Conservation (phyloP, 2,797 vertebrate genomes). For the Rhinella marina region DNA sequence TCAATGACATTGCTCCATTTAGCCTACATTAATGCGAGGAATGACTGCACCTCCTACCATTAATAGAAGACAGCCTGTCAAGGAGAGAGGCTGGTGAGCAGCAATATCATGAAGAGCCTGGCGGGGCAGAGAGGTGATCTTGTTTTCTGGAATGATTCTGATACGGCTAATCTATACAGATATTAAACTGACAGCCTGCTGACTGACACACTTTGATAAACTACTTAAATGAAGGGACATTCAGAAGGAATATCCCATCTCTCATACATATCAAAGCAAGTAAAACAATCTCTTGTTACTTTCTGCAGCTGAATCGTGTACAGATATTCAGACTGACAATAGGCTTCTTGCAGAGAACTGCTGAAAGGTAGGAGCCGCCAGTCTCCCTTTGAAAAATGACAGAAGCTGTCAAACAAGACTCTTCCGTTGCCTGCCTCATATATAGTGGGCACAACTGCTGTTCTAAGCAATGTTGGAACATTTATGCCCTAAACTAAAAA, state of each 20-base stretch:
- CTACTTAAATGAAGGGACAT: conserved; percentile 46
- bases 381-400: conserved; percentile 26
- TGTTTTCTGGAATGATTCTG: conserved; percentile 55
- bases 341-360: conserved; percentile 1
- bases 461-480: conserved; percentile 1
- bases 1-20: conserved; percentile 5
- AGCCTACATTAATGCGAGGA: conserved; percentile 27
- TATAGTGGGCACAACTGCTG: background rate
- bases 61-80: conserved; percentile 40
- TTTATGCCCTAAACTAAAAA: background rate
- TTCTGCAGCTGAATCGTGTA: conserved; percentile 28
- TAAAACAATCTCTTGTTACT: conserved; percentile 54
- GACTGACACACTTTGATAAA: conserved; percentile 56
- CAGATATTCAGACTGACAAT: conserved; percentile 45
- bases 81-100: conserved; percentile 9
- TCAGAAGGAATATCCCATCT: conserved; percentile 31
- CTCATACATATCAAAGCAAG: conserved; percentile 54
- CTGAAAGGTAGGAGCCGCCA: background rate
- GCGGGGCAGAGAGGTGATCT: conserved; percentile 46
- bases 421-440: background rate
- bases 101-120: conserved; percentile 22
- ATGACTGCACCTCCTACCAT: conserved; percentile 10
- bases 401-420: background rate
- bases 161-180: conserved; percentile 51
- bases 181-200: conserved; percentile 46